Conservation (phyloP, 2,113 vertebrate genomes). For the Illadopsis cleaveri region DNA sequence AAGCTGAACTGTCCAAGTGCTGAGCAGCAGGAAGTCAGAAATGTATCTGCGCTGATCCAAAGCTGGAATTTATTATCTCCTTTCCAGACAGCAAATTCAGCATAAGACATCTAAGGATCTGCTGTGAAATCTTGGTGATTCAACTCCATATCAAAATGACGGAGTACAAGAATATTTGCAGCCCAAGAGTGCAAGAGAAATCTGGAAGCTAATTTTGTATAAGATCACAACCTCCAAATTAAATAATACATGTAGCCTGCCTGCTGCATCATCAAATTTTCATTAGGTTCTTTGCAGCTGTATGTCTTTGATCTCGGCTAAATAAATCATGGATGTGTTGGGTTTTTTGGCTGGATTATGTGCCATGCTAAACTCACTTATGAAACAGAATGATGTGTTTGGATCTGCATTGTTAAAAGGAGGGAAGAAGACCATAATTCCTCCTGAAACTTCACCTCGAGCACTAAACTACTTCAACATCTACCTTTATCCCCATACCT, state of each 20-base stretch:
- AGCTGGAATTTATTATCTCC: neutral
- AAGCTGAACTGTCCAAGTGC: neutral
- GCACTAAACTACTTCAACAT: neutral
- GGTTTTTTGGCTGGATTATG: slow-evolving; percentile 18
- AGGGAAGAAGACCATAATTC: neutral
- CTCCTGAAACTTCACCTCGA: neutral
- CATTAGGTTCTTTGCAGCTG: slow-evolving; percentile 66
- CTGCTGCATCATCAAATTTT: slow-evolving; percentile 66
- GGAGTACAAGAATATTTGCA: neutral
- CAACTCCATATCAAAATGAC: neutral
- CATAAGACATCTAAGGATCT: neutral
- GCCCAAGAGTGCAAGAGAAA: slow-evolving; percentile 10
- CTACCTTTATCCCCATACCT: neutral
- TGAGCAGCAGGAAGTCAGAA: neutral
- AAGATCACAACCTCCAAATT: slow-evolving; percentile 64
- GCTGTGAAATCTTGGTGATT: neutral
- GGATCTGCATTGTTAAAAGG: neutral
- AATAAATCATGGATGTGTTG: slow-evolving; percentile 59
- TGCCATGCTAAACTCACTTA: slow-evolving; percentile 52
- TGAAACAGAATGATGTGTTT: slow-evolving; percentile 5
- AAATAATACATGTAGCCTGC: slow-evolving; percentile 67
- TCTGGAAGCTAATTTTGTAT: slow-evolving; percentile 50
- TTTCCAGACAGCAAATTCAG: neutral
- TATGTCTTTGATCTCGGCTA: slow-evolving; percentile 62
- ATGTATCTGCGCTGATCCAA: neutral